These are phyloP conservation scores for Melanostoma mellinum DNA, from an alignment of 2,888 invertebrate genomes.

Conservation along the genomic window DNA sequence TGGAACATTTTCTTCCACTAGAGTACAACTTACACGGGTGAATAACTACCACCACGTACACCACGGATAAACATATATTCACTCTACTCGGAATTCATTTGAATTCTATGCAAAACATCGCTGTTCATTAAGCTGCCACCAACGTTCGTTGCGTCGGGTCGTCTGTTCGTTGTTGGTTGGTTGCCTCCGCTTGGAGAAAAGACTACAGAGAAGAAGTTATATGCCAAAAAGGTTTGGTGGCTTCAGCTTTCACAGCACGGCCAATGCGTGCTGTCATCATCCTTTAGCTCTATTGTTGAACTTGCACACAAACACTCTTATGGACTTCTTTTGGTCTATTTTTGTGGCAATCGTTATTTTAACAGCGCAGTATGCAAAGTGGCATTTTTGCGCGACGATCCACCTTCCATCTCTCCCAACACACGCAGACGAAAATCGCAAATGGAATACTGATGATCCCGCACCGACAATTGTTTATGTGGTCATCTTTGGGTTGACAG, in stretches of 20 bases:
- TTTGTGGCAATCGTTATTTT: conserved; percentile 57
- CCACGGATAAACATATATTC: not conserved
- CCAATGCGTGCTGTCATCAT: conserved; percentile 65
- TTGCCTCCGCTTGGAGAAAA: not conserved
- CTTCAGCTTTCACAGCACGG: conserved; percentile 19
- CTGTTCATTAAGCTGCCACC: conserved; percentile 49
- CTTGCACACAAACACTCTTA: not conserved
- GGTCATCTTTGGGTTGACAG: conserved; percentile 62
- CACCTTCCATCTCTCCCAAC: not conserved
- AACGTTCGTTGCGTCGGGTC: conserved; percentile 6
- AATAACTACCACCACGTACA: conserved; percentile 37
- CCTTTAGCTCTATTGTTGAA: conserved; percentile 53
- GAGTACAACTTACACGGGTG: conserved; percentile 23
- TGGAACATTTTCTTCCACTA: conserved; percentile 20
- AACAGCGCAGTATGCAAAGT: conserved; percentile 60
- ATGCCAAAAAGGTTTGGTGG: conserved; percentile 48
- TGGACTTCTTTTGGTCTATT: conserved; percentile 4
- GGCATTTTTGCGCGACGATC: conserved; percentile 32
- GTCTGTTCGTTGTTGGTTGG: conserved; percentile 2
- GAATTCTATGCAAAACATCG: conserved; percentile 51
- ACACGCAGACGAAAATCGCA: conserved; percentile 7
- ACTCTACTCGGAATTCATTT: conserved; percentile 55
- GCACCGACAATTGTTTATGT: conserved; percentile 56
- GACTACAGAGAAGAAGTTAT: not conserved
- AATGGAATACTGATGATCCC: conserved; percentile 62